These are phyloP conservation scores for Apotomis betuletana DNA, from an alignment of 2,888 invertebrate species.

Conservation along the genomic window DNA sequence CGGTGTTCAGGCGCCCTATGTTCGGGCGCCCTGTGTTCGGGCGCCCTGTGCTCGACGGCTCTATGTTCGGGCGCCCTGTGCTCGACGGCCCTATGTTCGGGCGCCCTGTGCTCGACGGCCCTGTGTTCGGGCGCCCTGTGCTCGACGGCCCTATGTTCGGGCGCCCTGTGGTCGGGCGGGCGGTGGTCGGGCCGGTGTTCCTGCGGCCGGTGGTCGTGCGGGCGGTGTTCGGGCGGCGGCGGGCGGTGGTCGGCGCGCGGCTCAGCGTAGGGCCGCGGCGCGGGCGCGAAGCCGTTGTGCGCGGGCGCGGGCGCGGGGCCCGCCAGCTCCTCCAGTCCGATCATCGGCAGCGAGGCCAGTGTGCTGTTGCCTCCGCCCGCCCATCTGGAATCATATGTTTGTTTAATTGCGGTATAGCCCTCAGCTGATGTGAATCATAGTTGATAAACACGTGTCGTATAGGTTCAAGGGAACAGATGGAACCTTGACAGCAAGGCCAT, in stretches of 20 bases:
- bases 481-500: too few species aligned
- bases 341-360: slow-evolving; percentile 89
- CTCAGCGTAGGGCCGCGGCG: slow-evolving; percentile 25
- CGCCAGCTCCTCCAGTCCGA: slow-evolving; percentile 85
- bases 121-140: slow-evolving; percentile 34
- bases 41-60: slow-evolving; percentile 29
- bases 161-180: slow-evolving; percentile 28
- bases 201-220: slow-evolving; percentile 24
- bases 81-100: slow-evolving; percentile 11
- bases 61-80: slow-evolving; percentile 24
- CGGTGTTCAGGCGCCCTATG: slow-evolving; percentile 26
- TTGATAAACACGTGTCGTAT: too few species aligned
- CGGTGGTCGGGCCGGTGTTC: slow-evolving; percentile 29
- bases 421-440: too few species aligned
- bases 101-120: slow-evolving; percentile 18
- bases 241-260: slow-evolving; percentile 19
- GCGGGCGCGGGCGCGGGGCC: slow-evolving; percentile 48
- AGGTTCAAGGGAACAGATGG: too few species aligned
- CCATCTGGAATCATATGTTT: slow-evolving; percentile 73
- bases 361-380: slow-evolving; percentile 87
- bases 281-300: slow-evolving; percentile 38
- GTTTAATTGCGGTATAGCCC: too few species aligned
- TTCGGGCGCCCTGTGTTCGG: slow-evolving; percentile 34
- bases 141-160: slow-evolving; percentile 12
- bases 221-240: slow-evolving; percentile 18